phyloP scores from a whole-genome alignment of 2,888 invertebrate genomes.

The Shargacucullia verbasci region DNA sequence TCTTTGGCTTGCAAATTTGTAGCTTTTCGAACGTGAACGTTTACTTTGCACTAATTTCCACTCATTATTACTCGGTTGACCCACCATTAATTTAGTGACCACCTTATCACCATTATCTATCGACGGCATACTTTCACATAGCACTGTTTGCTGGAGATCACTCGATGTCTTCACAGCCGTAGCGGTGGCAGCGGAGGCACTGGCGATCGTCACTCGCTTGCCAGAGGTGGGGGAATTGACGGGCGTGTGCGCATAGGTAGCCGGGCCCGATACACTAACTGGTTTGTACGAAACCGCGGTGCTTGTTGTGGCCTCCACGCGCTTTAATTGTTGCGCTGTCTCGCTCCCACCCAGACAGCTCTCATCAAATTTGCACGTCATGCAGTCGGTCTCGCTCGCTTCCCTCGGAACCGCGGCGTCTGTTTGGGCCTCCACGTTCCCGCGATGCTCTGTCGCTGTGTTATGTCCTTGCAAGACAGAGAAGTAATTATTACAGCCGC shows the following conservation, averaged over 20 bases:
- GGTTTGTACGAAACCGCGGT: no score
- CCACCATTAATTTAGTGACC: not conserved
- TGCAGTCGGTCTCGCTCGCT: no score
- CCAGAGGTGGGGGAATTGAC: not conserved
- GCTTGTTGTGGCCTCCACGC: no score
- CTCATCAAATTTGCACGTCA: no score
- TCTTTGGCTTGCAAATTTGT: not conserved
- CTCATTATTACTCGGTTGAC: not conserved
- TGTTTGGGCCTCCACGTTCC: no score
- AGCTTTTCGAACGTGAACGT: not conserved
- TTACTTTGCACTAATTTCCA: not conserved
- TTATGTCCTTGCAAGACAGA: not conserved
- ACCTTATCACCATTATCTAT: not conserved
- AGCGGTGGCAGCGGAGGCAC: no score
- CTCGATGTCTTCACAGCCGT: no score
- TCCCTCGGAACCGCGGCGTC: no score
- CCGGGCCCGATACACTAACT: no score
- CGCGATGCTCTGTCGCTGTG: not conserved
- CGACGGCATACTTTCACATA: not conserved
- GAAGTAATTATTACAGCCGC: not conserved
- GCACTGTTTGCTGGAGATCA: not conserved
- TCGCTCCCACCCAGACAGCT: no score
- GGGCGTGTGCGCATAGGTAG: not conserved
- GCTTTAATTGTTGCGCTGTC: no score
- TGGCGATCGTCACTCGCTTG: conserved; percentile 1